These are phyloP conservation scores for Sisor rabdophorus DNA, from an alignment of 2,113 vertebrate genomes.

Conservation along the genomic window DNA sequence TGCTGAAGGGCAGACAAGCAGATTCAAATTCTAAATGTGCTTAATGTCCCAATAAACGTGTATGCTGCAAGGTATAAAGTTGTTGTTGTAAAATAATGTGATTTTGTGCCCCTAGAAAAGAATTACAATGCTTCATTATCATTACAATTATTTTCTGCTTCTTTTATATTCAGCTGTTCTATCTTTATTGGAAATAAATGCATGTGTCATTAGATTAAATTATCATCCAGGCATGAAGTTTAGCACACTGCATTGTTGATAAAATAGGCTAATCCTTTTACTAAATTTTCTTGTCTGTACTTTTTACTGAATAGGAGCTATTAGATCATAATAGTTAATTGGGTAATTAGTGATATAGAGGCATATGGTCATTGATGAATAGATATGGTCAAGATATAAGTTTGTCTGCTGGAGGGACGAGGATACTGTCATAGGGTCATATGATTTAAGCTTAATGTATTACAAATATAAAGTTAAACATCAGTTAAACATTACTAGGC, in stretches of 20 bases:
- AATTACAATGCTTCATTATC: background rate
- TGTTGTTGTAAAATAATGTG: conserved; percentile 22
- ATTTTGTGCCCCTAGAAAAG: background rate
- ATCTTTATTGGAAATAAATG: background rate
- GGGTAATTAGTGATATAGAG: background rate
- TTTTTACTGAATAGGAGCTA: background rate
- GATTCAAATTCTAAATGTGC: background rate
- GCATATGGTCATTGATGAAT: background rate
- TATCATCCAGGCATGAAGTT: background rate
- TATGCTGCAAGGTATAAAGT: background rate
- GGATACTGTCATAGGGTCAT: background rate
- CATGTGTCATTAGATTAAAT: background rate
- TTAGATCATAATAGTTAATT: background rate
- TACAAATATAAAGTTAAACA: background rate
- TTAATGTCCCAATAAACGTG: background rate
- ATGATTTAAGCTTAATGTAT: background rate
- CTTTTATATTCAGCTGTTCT: background rate
- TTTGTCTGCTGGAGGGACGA: background rate
- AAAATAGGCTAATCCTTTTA: background rate
- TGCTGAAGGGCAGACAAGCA: background rate
- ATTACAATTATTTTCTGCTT: background rate
- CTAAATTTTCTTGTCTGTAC: background rate
- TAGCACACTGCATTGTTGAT: no score
- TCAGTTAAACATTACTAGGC: background rate
- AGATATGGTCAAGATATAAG: background rate